Percentiles rank a stretch among this genome's conserved stretches.
phyloP scores from a whole-genome alignment of 2,113 vertebrate species.

The Gymnocephalus cernua region DNA sequence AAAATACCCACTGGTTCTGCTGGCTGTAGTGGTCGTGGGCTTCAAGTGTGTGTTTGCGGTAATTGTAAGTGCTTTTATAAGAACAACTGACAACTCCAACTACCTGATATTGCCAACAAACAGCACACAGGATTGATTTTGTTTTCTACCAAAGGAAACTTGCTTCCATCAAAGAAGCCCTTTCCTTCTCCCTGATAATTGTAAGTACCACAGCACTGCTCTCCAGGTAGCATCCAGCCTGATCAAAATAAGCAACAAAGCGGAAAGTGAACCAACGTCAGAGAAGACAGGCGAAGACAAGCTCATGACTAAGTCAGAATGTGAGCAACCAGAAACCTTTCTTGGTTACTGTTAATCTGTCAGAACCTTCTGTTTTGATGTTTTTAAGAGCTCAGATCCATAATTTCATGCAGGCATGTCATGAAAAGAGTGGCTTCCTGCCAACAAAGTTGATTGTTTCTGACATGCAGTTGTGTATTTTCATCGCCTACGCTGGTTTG shows the following conservation, averaged over 20 bases:
- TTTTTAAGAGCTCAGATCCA: conserved; percentile 21
- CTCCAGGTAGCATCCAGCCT: conserved; percentile 4
- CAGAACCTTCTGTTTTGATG: conserved; percentile 12
- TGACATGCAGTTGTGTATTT: conserved; percentile 1
- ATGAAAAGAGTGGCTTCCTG: not conserved
- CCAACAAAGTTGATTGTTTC: not conserved
- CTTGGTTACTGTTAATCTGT: conserved; percentile 18
- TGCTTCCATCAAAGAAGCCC: conserved; percentile 26
- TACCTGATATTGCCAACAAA: conserved; percentile 48
- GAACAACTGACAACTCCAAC: conserved; percentile 34
- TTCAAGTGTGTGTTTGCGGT: conserved; percentile 25
- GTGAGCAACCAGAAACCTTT: not conserved
- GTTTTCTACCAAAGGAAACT: conserved; percentile 18
- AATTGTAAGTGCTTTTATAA: conserved; percentile 35
- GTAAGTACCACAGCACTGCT: conserved; percentile 10
- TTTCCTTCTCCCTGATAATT: conserved; percentile 28
- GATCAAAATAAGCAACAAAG: conserved; percentile 16
- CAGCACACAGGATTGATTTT: conserved; percentile 25
- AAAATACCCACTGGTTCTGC: conserved; percentile 26
- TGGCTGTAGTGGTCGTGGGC: conserved; percentile 12
- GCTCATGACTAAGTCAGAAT: conserved; percentile 9
- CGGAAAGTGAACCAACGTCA: conserved; percentile 30
- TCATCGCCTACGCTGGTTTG: conserved; percentile 3
- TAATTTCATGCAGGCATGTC: conserved; percentile 23
- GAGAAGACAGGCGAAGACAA: conserved; percentile 21